Evolutionary conservation across 92 coral and sea anemone genomes (phyloP).

Genomic region (Bergia sp.): DNA sequence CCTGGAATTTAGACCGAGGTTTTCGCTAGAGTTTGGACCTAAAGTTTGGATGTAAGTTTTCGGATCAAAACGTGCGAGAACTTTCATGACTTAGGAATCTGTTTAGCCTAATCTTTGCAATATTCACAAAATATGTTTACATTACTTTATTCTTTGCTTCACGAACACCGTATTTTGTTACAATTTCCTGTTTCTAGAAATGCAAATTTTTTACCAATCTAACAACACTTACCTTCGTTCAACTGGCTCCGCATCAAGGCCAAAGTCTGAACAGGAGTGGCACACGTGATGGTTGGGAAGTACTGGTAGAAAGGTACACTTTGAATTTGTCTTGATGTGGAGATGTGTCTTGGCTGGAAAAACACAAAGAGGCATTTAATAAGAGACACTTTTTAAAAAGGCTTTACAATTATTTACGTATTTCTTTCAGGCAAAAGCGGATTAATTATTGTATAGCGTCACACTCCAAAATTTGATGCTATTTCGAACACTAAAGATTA

Average conservation of each 20-base stretch:
- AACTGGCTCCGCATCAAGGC: background rate
- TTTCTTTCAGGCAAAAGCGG: background rate
- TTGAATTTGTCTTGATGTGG: background rate
- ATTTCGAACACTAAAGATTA: too few species aligned
- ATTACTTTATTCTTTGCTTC: too few species aligned
- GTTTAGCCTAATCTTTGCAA: too few species aligned
- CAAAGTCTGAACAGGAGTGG: slow-evolving; percentile 11
- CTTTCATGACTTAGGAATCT: too few species aligned
- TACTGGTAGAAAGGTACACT: slow-evolving; percentile 22
- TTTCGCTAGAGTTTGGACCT: too few species aligned
- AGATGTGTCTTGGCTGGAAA: background rate
- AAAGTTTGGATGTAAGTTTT: background rate
- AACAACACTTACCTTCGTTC: background rate
- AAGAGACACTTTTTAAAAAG: background rate
- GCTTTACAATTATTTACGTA: background rate
- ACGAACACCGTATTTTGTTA: too few species aligned
- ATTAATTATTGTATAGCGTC: too few species aligned
- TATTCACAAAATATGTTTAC: too few species aligned
- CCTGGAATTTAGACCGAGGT: too few species aligned
- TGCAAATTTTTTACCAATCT: background rate
- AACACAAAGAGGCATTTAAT: background rate
- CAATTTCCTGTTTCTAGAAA: too few species aligned
- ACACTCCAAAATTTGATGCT: too few species aligned
- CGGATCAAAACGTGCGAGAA: background rate
- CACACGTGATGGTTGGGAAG: slow-evolving; percentile 38